phyloP scores from a whole-genome alignment of 2,888 invertebrate genomes.

The Acleris literana region DNA sequence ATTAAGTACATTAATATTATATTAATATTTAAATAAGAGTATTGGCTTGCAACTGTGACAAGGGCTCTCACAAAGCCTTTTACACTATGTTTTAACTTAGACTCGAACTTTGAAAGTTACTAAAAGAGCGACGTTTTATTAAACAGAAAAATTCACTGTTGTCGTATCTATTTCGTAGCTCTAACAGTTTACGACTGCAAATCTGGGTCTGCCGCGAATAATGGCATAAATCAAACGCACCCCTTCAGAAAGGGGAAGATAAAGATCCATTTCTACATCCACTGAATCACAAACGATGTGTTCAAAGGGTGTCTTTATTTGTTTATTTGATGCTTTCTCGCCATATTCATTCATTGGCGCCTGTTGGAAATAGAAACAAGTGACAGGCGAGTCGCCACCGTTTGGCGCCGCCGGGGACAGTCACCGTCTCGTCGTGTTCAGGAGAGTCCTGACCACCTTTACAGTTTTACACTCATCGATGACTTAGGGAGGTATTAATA shows the following conservation, averaged over 20 bases:
- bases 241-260: conserved; percentile 17
- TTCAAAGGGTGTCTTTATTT: conserved; percentile 27
- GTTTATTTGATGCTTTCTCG: conserved; percentile 35
- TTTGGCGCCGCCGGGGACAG: conserved; percentile 43
- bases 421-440: conserved; percentile 23
- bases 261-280: conserved; percentile 21
- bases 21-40: too few species aligned
- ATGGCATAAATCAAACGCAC: conserved; percentile 12
- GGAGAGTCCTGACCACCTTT: conserved; percentile 17
- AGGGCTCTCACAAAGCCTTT: too few species aligned
- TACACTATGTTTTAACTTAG: too few species aligned
- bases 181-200: not conserved
- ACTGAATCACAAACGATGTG: conserved; percentile 29
- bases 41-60: too few species aligned
- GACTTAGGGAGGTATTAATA: conserved; percentile 5
- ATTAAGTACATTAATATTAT: too few species aligned
- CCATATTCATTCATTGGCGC: conserved; percentile 54
- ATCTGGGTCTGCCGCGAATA: not conserved
- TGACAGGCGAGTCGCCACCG: conserved; percentile 66
- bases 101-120: too few species aligned
- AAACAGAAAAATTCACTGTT: not conserved
- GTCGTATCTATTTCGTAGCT: not conserved
- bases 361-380: conserved; percentile 72
- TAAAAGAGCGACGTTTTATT: too few species aligned
- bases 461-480: conserved; percentile 31